Evolutionary conservation across 92 coral and sea anemone genomes (phyloP), one percentile per base, ranked within the genome.

Genomic region (Epizoanthus illoricatus): DNA sequence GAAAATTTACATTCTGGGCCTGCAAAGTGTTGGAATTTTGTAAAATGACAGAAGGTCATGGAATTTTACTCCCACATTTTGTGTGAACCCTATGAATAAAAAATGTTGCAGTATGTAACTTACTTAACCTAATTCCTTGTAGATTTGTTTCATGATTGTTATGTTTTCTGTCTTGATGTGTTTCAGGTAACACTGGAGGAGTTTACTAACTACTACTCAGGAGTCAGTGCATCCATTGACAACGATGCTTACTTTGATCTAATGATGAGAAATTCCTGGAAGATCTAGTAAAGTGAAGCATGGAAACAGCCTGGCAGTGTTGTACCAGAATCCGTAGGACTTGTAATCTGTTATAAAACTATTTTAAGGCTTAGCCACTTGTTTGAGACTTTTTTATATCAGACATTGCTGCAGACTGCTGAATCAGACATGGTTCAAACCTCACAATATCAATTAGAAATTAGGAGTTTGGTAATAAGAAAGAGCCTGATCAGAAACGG

Each of bases 211-310:
- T 96, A 96, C 83, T 96, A 96, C 84, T 45, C 87, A 55, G 94
- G 98, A 19, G 81, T 96, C 0, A 94, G 98, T 41, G 94, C 98
- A 18, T 67, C 69, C 81, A 85, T 94, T 73, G 99, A 96, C 43
- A 73, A 88, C 0, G 97, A 96, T 84, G 91, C 95, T 42, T 91
- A 96, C 92, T 96, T 96, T 85, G 97, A 96, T 41, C 91, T 96
- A 65, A 96, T 96, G 98, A 79, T 96, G 79, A 91, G 98, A 85
- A 88, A 90, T 68, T 88, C 93, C 60, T 96, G 94, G 94, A 93
- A 93, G 61, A 33, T 93, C 21, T 90, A 87, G 76, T 18, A 33
- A 16, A 21, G 43, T 24, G 59, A 12, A 16, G 21, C 33, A 52
- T 52, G 56, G 56, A 10, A 16, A 9, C 15, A 11, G 56, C 36